Conservation (phyloP, 2,797 vertebrate genomes). For the Bucorvus abyssinicus region DNA sequence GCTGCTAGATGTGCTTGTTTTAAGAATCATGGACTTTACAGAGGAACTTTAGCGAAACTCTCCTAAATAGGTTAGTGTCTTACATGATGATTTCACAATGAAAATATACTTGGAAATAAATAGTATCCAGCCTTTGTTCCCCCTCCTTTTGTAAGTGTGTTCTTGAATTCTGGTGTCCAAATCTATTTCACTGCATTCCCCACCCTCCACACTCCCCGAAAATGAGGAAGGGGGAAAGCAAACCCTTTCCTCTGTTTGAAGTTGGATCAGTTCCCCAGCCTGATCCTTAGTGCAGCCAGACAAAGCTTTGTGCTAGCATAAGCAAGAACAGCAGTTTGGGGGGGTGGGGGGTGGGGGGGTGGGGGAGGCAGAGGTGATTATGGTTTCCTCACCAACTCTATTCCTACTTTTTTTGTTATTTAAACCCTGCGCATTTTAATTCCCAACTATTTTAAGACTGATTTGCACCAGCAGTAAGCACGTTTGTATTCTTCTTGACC, state of each 20-base stretch:
- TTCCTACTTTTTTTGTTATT: not conserved
- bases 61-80: not conserved
- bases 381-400: not conserved
- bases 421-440: not conserved
- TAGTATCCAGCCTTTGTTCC: not conserved
- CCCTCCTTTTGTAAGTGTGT: not conserved
- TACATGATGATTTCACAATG: not conserved
- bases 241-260: not conserved
- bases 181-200: not conserved
- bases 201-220: not conserved
- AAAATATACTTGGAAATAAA: not conserved
- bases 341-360: no score
- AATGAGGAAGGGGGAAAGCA: not conserved
- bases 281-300: not conserved
- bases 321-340: not conserved
- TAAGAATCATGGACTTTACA: not conserved
- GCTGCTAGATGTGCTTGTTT: not conserved
- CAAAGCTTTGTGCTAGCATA: not conserved
- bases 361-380: accelerated
- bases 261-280: not conserved
- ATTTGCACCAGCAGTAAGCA: not conserved
- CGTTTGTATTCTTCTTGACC: not conserved
- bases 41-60: not conserved
- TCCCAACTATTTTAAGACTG: not conserved
- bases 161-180: not conserved